Percentiles rank a stretch among this genome's conserved stretches.
These are phyloP conservation scores for Intellagama lesueurii DNA, from an alignment of 2,797 vertebrate species.

Conservation along the genomic window DNA sequence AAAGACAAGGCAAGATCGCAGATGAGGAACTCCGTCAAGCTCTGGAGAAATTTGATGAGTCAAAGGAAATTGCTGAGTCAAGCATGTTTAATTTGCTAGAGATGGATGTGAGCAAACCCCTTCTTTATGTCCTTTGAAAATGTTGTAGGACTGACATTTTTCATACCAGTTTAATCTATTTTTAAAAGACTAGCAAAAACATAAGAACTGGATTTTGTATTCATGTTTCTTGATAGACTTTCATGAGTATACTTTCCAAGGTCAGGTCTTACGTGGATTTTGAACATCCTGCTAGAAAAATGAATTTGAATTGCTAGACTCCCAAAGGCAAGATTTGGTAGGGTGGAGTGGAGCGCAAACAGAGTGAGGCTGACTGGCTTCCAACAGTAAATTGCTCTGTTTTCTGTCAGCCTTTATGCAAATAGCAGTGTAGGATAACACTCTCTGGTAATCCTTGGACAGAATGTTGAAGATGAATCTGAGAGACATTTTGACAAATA, in stretches of 20 bases:
- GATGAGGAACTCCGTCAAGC: conserved; percentile 96
- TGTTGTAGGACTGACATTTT: background rate
- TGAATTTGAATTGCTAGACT: background rate
- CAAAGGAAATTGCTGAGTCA: conserved; percentile 95
- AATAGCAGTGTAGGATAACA: background rate
- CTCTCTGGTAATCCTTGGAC: background rate
- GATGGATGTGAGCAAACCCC: conserved; percentile 87
- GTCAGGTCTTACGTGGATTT: background rate
- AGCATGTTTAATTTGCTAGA: conserved; percentile 99
- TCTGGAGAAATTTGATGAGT: conserved; percentile 97
- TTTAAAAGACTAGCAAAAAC: conserved; percentile 13
- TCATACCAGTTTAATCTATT: background rate
- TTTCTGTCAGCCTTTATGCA: background rate
- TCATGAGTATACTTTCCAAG: background rate
- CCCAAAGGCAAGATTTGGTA: background rate
- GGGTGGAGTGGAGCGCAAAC: background rate
- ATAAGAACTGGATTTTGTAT: conserved; percentile 1
- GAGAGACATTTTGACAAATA: background rate
- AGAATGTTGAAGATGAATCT: background rate
- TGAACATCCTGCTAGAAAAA: conserved; percentile 8
- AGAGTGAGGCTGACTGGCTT: background rate
- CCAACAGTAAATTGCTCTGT: conserved; percentile 7
- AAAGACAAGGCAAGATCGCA: conserved; percentile 94
- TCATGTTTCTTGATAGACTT: conserved; percentile 26
- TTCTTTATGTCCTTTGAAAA: conserved; percentile 35